Evolutionary conservation across 2,797 vertebrate species (phyloP).

Genomic region (Delichon dasypus): DNA sequence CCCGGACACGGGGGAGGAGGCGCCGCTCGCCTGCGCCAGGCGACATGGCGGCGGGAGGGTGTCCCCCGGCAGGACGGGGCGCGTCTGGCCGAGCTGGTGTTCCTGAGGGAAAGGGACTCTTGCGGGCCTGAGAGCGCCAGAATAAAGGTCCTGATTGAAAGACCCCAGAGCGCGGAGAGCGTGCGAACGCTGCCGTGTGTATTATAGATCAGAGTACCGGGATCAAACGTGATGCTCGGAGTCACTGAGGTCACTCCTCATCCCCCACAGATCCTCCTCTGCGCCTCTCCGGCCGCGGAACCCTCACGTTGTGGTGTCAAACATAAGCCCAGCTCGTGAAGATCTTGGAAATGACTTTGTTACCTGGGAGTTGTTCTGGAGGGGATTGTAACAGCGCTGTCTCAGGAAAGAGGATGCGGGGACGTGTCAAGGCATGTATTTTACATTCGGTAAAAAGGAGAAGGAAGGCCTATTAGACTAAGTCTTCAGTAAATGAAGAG

Average conservation of each 20-base stretch:
- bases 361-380: not conserved
- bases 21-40: not conserved
- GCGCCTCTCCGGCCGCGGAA: not conserved
- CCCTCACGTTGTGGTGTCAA: fast-evolving
- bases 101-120: fast-evolving
- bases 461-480: not conserved
- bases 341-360: not conserved
- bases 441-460: not conserved
- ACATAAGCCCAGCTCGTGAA: too few relatives aligned
- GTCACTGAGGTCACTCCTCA: fast-evolving
- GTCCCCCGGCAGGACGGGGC: not conserved
- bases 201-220: fast-evolving
- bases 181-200: fast-evolving
- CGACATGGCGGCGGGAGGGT: not conserved
- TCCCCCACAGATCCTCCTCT: fast-evolving
- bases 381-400: not conserved
- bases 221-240: fast-evolving
- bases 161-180: fast-evolving
- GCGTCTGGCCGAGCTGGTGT: fast-evolving
- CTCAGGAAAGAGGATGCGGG: not conserved
- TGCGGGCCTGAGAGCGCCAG: fast-evolving
- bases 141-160: fast-evolving
- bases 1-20: not conserved
- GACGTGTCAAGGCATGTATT: fast-evolving
- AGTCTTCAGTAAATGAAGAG: not conserved